Evolutionary conservation across 2,113 vertebrate species (phyloP).

Genomic region (Oreochromis spilurus): DNA sequence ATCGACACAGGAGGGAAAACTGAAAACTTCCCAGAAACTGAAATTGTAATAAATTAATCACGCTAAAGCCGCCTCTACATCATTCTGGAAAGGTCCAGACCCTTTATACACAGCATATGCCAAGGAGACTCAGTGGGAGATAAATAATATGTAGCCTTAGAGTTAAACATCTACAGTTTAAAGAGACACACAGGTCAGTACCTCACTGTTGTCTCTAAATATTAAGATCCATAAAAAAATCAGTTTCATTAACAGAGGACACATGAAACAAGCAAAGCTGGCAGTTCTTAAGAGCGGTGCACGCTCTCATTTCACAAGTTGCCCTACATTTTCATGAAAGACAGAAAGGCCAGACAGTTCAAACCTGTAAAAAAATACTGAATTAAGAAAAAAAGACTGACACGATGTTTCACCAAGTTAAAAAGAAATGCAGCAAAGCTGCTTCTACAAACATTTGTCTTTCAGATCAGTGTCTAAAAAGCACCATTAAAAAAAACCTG

Average conservation of each 20-base stretch:
- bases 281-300: neutral
- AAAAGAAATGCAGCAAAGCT: neutral
- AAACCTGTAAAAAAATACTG: neutral
- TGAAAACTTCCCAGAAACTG: neutral
- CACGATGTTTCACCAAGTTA: neutral
- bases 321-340: accelerated
- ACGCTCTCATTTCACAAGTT: neutral
- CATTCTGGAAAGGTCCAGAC: no score
- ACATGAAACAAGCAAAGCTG: neutral
- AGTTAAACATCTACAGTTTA: no score
- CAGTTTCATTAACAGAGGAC: neutral
- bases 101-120: no score
- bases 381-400: neutral
- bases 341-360: neutral
- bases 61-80: neutral
- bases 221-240: neutral
- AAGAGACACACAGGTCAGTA: no score
- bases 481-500: no score
- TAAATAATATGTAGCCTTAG: no score
- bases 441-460: no score
- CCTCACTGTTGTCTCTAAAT: no score
- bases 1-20: neutral
- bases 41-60: neutral
- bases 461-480: no score
- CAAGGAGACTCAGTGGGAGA: no score